phyloP scores from a whole-genome alignment of 2,113 vertebrate genomes.

The Oreotragus oreotragus region DNA sequence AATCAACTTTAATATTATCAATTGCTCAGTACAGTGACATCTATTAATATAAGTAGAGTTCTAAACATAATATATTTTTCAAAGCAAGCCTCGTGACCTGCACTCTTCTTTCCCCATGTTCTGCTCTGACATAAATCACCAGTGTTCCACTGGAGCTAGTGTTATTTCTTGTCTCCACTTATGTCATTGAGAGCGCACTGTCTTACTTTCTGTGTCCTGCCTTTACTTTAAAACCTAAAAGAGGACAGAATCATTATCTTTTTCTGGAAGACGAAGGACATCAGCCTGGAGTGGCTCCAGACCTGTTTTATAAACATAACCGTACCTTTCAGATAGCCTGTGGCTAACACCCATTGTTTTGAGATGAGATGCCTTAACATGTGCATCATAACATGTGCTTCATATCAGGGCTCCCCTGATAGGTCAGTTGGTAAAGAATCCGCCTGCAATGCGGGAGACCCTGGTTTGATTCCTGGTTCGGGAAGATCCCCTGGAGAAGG shows the following conservation, averaged over 20 bases:
- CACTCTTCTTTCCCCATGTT: not conserved
- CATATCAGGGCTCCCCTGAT: not conserved
- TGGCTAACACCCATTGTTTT: not conserved
- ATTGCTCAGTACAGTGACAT: not conserved
- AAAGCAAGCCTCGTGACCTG: not conserved
- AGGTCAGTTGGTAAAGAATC: not conserved
- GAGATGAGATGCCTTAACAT: not conserved
- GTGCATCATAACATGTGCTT: not conserved
- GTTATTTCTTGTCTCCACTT: not conserved
- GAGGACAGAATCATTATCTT: not conserved
- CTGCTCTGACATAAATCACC: not conserved
- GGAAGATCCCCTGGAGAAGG: not conserved
- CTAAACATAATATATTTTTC: not conserved
- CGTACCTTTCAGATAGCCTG: not conserved
- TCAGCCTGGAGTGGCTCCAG: not conserved
- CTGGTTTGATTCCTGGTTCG: not conserved
- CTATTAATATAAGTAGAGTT: not conserved
- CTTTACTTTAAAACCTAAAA: not conserved
- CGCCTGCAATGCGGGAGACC: accelerated
- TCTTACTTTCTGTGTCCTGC: not conserved
- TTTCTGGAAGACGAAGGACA: not conserved
- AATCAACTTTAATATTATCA: conserved; percentile 8
- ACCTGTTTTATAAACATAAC: not conserved
- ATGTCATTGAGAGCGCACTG: not conserved
- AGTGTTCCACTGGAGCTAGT: not conserved